These are phyloP conservation scores for Lagorchestes hirsutus DNA, from an alignment of 2,797 vertebrate genomes.

Conservation along the genomic window DNA sequence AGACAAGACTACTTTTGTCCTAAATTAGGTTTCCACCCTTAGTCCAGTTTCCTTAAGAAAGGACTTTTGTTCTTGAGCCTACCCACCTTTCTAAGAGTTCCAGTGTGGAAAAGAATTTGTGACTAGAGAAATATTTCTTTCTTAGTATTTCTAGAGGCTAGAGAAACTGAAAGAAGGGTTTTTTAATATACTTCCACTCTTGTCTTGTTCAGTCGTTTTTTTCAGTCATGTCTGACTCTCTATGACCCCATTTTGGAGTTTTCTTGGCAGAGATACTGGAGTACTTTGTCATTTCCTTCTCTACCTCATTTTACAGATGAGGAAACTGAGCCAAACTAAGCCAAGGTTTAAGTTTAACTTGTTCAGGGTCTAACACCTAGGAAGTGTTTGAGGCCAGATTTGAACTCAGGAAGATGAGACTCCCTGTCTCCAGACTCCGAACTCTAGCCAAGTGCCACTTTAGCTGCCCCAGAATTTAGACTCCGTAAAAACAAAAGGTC, in stretches of 20 bases:
- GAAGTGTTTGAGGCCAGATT: background rate
- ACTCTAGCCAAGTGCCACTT: background rate
- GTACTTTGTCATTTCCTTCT: background rate
- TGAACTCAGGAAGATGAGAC: background rate
- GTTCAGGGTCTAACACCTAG: background rate
- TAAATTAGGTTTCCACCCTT: background rate
- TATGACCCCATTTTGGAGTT: background rate
- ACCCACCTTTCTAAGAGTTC: background rate
- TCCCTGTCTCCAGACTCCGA: background rate
- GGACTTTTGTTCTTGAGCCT: background rate
- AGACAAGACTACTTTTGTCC: conserved; percentile 1
- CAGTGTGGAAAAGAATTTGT: background rate
- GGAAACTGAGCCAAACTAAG: background rate
- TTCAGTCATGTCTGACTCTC: background rate
- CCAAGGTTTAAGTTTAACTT: background rate
- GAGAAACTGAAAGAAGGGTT: background rate
- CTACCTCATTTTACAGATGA: background rate
- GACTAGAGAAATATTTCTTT: background rate
- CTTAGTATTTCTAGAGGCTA: background rate
- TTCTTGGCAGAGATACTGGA: background rate
- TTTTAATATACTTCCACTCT: background rate
- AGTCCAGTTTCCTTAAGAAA: background rate
- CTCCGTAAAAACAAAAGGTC: background rate
- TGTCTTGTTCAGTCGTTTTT: background rate
- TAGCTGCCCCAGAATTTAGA: background rate